phyloP scores from a whole-genome alignment of 2,888 invertebrate species.

The Andricus quercusramuli region DNA sequence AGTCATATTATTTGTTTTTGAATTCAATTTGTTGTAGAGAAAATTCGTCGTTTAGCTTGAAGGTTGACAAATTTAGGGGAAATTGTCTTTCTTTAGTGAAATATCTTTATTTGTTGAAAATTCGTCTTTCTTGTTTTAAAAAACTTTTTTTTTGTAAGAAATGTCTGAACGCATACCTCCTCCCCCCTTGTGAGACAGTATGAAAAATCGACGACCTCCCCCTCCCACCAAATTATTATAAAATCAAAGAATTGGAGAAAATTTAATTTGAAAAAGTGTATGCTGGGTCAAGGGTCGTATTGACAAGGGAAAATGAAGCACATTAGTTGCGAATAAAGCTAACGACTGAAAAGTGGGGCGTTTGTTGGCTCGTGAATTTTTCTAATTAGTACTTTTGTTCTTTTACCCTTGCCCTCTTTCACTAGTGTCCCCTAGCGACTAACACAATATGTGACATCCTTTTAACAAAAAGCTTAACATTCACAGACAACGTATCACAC shows the following conservation, averaged over 20 bases:
- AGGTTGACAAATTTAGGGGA: too few species aligned
- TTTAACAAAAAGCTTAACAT: background rate
- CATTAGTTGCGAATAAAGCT: background rate
- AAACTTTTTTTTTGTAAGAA: too few species aligned
- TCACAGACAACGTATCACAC: background rate
- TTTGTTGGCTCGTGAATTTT: slow-evolving; percentile 18
- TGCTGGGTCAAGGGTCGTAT: background rate
- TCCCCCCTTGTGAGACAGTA: too few species aligned
- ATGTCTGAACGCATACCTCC: too few species aligned
- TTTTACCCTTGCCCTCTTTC: background rate
- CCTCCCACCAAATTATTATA: background rate
- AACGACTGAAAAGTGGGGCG: slow-evolving; percentile 1
- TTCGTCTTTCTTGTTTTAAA: too few species aligned
- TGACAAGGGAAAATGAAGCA: background rate
- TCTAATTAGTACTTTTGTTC: slow-evolving; percentile 25
- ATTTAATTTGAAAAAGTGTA: background rate
- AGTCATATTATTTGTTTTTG: too few species aligned
- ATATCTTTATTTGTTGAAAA: too few species aligned
- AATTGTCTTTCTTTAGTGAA: too few species aligned
- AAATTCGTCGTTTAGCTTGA: too few species aligned
- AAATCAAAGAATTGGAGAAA: background rate
- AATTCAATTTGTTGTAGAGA: too few species aligned
- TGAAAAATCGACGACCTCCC: too few species aligned
- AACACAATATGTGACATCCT: background rate
- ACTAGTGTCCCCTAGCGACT: background rate